Percentiles rank a stretch among this genome's conserved stretches.
Evolutionary conservation across 2,797 vertebrate species (phyloP).

Genomic region (Podarcis lilfordi): DNA sequence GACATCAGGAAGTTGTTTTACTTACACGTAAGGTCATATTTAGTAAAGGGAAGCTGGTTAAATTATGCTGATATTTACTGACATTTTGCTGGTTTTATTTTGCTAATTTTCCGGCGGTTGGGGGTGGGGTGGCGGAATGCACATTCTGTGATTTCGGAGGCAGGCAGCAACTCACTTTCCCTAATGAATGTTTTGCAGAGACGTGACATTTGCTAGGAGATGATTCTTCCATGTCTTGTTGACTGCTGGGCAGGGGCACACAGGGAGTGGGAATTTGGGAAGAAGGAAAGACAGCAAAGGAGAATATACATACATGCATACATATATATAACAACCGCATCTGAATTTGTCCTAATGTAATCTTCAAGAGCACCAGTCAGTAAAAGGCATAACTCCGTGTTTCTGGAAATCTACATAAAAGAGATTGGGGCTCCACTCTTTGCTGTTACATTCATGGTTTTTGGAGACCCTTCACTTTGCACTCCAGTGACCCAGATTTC

Average conservation of each 20-base stretch:
- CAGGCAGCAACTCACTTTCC: conserved; percentile 49
- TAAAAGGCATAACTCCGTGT: fast-evolving
- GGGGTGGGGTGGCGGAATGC: conserved; percentile 41
- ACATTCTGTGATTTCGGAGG: conserved; percentile 34
- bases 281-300: conserved; percentile 30
- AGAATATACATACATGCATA: neutral
- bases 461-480: too few relatives aligned
- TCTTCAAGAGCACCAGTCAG: neutral
- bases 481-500: too few relatives aligned
- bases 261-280: conserved; percentile 43
- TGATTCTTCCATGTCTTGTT: conserved; percentile 40
- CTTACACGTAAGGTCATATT: conserved; percentile 40
- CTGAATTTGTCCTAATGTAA: neutral
- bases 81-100: conserved; percentile 50
- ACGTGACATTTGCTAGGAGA: conserved; percentile 46
- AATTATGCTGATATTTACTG: conserved; percentile 36
- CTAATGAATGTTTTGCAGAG: conserved; percentile 47
- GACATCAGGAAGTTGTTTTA: conserved; percentile 41
- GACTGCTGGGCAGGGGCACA: conserved; percentile 63
- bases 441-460: too few relatives aligned
- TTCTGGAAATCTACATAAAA: neutral
- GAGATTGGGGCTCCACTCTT: too few relatives aligned
- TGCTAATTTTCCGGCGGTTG: conserved; percentile 44
- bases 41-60: conserved; percentile 43
- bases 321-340: neutral